These are phyloP conservation scores for Tautogolabrus adspersus DNA, from an alignment of 2,113 vertebrate species.

Conservation along the genomic window DNA sequence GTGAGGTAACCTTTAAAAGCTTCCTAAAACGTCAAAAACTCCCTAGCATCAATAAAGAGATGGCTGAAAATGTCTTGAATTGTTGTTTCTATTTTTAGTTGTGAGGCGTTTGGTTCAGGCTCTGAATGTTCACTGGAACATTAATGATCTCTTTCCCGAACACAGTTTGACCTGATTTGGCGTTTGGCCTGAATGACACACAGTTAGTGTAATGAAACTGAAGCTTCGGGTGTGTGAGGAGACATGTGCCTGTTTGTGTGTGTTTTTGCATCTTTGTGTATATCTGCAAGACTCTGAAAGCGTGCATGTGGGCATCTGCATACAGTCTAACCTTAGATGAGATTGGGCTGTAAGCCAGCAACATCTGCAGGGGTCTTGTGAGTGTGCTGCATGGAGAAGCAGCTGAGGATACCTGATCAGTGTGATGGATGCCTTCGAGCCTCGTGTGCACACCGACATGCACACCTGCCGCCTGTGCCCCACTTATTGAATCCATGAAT, in stretches of 20 bases:
- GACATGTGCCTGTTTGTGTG: not conserved
- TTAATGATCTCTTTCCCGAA: constrained; percentile 43
- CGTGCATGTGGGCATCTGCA: not conserved
- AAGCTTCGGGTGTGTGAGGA: not conserved
- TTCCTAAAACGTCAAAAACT: constrained; percentile 15
- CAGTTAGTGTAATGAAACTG: constrained; percentile 16
- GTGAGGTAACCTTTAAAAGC: not conserved
- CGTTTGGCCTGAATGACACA: constrained; percentile 39
- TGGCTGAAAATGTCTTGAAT: constrained; percentile 6
- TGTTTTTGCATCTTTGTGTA: constrained; percentile 8
- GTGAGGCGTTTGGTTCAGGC: not conserved
- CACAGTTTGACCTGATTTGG: constrained; percentile 59
- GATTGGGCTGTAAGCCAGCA: constrained; percentile 64
- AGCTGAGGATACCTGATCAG: constrained; percentile 76
- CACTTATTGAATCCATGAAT: constrained; percentile 85
- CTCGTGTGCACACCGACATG: constrained; percentile 53
- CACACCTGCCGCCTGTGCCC: constrained; percentile 76
- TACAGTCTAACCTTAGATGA: constrained; percentile 27
- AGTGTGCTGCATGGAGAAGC: constrained; percentile 49
- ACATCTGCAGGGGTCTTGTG: constrained; percentile 65
- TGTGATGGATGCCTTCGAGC: constrained; percentile 79
- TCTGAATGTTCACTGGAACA: constrained; percentile 31
- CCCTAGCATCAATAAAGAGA: constrained; percentile 4
- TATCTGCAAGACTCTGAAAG: not conserved
- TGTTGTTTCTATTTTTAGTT: constrained; percentile 22